These are phyloP conservation scores for Proisotoma minuta DNA, from an alignment of 2,888 invertebrate species.

Conservation along the genomic window DNA sequence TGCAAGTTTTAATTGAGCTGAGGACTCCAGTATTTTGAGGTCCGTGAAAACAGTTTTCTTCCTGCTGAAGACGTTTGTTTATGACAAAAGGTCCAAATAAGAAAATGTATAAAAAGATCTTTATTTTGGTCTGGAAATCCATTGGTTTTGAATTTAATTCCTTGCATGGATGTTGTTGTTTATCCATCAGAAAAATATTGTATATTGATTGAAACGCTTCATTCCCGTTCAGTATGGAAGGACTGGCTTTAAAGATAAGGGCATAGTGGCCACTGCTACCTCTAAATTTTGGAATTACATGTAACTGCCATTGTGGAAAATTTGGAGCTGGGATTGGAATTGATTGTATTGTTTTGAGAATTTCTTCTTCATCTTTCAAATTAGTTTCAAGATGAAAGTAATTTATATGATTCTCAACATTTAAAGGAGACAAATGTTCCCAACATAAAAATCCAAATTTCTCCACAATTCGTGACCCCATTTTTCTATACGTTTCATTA, in stretches of 20 bases:
- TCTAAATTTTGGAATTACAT: conserved; percentile 35
- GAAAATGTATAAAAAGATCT: too few relatives aligned
- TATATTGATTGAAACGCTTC: too few relatives aligned
- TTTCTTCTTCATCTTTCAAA: too few relatives aligned
- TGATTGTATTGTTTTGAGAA: too few relatives aligned
- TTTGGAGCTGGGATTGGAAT: too few relatives aligned
- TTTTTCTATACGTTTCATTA: conserved; percentile 17
- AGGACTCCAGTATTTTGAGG: conserved; percentile 25
- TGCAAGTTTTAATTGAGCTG: neutral
- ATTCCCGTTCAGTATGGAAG: conserved; percentile 33
- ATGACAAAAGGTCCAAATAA: too few relatives aligned
- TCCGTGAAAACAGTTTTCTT: conserved; percentile 39
- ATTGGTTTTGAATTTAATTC: too few relatives aligned
- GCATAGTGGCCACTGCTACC: conserved; percentile 16
- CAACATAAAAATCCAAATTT: conserved; percentile 35
- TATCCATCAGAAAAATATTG: too few relatives aligned
- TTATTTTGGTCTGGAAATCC: too few relatives aligned
- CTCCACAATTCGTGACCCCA: conserved; percentile 18
- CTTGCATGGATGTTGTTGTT: too few relatives aligned
- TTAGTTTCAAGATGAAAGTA: too few relatives aligned
- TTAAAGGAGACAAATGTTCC: conserved; percentile 28
- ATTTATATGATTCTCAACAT: conserved; percentile 34
- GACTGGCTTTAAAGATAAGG: conserved; percentile 25
- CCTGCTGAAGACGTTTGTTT: too few relatives aligned
- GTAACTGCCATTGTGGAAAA: conserved; percentile 37